These are phyloP conservation scores for Sinodicranocentrus sp. DNA, from an alignment of 2,888 invertebrate species.

Conservation along the genomic window DNA sequence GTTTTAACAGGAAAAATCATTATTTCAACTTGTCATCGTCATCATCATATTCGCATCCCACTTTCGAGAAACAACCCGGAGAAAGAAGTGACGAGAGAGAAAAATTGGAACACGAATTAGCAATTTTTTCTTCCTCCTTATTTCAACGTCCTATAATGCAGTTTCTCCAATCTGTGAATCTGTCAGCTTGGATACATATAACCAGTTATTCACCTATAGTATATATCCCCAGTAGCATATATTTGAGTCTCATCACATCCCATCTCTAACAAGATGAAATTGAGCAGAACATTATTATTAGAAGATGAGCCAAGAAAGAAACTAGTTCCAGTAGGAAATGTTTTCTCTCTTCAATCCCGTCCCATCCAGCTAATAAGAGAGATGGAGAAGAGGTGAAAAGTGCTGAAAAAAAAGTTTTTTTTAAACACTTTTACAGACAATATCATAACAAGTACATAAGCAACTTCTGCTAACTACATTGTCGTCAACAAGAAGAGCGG, in stretches of 20 bases:
- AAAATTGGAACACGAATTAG: conserved; percentile 12
- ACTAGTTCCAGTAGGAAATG: conserved; percentile 1
- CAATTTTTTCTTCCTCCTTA: neutral
- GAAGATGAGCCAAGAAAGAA: neutral
- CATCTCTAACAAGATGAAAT: conserved; percentile 12
- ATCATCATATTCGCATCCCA: neutral
- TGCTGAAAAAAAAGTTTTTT: too few species aligned
- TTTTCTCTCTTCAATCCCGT: neutral
- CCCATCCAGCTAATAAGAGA: neutral
- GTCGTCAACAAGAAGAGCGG: too few species aligned
- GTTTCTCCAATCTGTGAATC: too few species aligned
- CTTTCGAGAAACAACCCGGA: neutral
- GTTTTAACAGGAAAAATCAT: neutral
- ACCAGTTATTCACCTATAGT: too few species aligned
- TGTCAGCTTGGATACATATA: too few species aligned
- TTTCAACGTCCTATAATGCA: neutral
- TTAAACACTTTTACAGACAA: conserved; percentile 22
- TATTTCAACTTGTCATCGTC: neutral
- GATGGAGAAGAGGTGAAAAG: conserved; percentile 37
- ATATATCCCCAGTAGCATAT: too few species aligned
- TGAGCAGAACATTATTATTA: conserved; percentile 31
- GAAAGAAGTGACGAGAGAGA: neutral
- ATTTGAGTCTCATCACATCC: neutral
- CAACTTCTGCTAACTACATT: neutral
- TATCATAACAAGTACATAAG: conserved; percentile 24